Percentiles rank a stretch among this genome's conserved stretches.
phyloP scores from a whole-genome alignment of 2,888 invertebrate genomes.

The Sphecodes monilicornis region DNA sequence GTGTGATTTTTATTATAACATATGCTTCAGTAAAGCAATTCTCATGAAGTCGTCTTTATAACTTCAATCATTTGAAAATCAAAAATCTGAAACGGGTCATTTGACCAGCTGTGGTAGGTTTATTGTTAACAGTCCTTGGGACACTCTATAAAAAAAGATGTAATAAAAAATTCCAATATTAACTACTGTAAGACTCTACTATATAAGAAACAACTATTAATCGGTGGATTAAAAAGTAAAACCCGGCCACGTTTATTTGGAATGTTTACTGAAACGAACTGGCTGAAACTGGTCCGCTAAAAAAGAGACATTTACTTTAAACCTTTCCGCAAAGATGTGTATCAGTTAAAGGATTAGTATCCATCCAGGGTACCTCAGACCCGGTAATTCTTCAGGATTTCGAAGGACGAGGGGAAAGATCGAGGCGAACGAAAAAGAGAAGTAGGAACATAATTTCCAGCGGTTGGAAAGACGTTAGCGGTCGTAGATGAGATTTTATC shows the following conservation, averaged over 20 bases:
- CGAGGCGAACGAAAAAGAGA: neutral
- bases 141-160: neutral
- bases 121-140: neutral
- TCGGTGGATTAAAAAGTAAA: neutral
- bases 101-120: too few relatives aligned
- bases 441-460: neutral
- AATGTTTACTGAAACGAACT: neutral
- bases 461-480: neutral
- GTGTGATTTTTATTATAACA: too few relatives aligned
- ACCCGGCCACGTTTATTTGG: neutral
- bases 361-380: neutral
- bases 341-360: constrained; percentile 2
- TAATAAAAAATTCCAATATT: neutral
- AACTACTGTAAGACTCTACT: neutral
- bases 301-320: neutral
- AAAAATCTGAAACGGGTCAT: too few relatives aligned
- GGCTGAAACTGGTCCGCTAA: neutral
- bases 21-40: too few relatives aligned
- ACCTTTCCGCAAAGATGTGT: neutral
- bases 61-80: too few relatives aligned
- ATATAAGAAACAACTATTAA: neutral
- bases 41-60: too few relatives aligned
- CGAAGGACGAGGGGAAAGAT: neutral
- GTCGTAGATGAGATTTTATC: constrained; percentile 3
- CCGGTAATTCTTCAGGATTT: neutral